Conservation (phyloP, 1,140 invertebrate species). For the Drosophila elegans region DNA sequence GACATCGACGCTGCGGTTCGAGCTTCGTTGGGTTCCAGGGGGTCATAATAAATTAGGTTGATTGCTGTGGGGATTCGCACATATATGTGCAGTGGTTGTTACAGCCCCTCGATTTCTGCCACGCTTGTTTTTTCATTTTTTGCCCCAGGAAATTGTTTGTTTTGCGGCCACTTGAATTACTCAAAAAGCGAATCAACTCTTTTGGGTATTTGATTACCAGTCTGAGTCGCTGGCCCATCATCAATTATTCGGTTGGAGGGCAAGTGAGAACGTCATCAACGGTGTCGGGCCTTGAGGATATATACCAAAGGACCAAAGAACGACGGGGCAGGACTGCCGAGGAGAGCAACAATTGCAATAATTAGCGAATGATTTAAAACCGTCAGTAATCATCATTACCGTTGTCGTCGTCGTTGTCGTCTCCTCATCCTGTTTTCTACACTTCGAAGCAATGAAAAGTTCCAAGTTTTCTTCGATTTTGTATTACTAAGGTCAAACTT, state of each 20-base stretch:
- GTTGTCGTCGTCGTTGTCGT: conserved; percentile 57
- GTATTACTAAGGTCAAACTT: no score
- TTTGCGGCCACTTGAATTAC: conserved; percentile 43
- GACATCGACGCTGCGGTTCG: conserved; percentile 29
- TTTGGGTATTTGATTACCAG: conserved; percentile 71
- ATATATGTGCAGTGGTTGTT: conserved; percentile 15
- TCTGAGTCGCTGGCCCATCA: conserved; percentile 54
- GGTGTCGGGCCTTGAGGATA: conserved; percentile 14
- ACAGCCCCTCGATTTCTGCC: conserved; percentile 7
- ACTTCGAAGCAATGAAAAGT: conserved; percentile 8
- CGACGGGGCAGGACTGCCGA: conserved; percentile 5
- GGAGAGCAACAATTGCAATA: conserved; percentile 77
- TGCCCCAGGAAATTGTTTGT: conserved; percentile 45
- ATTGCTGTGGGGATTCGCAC: conserved; percentile 59
- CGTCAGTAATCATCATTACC: conserved; percentile 82
- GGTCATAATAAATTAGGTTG: conserved; percentile 77
- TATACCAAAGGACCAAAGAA: not conserved
- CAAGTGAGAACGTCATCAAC: conserved; percentile 51
- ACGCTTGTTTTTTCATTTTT: not conserved
- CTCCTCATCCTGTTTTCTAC: not conserved
- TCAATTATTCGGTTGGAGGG: conserved; percentile 64
- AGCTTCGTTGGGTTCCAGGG: conserved; percentile 1
- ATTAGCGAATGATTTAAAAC: conserved; percentile 83
- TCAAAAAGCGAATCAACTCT: conserved; percentile 66
- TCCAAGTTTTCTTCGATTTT: no score